Conservation (phyloP, 30 jellyfish, hydroid and myxozoan genomes). For the Cassiopea xamachana region DNA sequence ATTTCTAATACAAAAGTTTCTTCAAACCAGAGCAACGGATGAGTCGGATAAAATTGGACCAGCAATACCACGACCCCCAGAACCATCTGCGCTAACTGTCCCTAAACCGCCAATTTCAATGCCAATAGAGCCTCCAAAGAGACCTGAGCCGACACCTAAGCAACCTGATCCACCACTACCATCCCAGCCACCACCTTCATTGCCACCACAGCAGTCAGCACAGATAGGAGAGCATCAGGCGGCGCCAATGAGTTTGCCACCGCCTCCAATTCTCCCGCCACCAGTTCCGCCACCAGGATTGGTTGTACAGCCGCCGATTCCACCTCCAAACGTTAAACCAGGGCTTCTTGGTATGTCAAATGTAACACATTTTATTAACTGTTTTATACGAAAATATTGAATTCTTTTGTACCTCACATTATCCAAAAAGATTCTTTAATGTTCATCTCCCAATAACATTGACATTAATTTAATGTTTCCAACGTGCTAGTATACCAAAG, state of each 20-base stretch:
- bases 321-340: constrained; percentile 73
- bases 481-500: no score
- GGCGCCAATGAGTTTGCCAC: constrained; percentile 48
- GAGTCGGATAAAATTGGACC: constrained; percentile 94
- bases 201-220: constrained; percentile 58
- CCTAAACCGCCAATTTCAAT: constrained; percentile 59
- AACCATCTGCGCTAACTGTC: constrained; percentile 24
- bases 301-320: constrained; percentile 77
- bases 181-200: constrained; percentile 67
- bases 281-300: constrained; percentile 69
- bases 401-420: not conserved
- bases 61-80: constrained; percentile 67
- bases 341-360: constrained; percentile 60
- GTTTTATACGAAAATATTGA: not conserved
- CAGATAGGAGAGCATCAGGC: constrained; percentile 30
- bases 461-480: no score
- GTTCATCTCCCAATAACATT: no score
- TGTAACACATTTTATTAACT: no score
- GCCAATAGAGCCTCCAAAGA: constrained; percentile 60
- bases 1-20: not conserved
- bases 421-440: no score
- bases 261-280: constrained; percentile 65
- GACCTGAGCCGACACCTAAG: constrained; percentile 56
- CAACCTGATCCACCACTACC: constrained; percentile 72
- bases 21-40: constrained; percentile 79